These are phyloP conservation scores for Diachrysia chrysitis DNA, from an alignment of 2,888 invertebrate species.

Conservation along the genomic window DNA sequence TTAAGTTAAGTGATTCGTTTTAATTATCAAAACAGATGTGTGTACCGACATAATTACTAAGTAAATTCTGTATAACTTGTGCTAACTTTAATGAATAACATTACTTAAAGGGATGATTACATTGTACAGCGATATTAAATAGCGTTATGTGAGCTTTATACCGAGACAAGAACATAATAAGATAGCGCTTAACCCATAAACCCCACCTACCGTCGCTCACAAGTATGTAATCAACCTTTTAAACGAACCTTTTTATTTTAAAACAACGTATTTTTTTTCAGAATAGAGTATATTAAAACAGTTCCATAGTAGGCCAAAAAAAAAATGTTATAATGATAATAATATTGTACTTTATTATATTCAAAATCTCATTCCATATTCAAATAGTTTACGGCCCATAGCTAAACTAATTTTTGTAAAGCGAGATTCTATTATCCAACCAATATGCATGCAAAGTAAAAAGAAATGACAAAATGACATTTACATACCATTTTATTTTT, in stretches of 20 bases:
- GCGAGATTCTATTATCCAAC: slow-evolving; percentile 49
- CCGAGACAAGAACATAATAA: not conserved
- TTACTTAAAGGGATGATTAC: too few species aligned
- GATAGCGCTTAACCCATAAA: not conserved
- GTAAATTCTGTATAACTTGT: too few species aligned
- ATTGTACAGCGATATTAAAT: not conserved
- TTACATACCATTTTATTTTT: slow-evolving; percentile 68
- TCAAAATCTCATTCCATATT: slow-evolving; percentile 37
- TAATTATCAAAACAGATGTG: too few species aligned
- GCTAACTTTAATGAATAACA: too few species aligned
- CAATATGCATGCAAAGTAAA: slow-evolving; percentile 68
- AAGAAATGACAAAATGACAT: slow-evolving; percentile 62
- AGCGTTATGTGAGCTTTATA: slow-evolving; percentile 1
- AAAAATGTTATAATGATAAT: not conserved
- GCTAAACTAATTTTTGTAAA: slow-evolving; percentile 42
- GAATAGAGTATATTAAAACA: too few species aligned
- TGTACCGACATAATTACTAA: too few species aligned
- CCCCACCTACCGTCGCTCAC: not conserved
- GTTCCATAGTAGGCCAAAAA: too few species aligned
- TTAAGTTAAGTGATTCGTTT: too few species aligned
- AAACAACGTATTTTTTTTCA: too few species aligned
- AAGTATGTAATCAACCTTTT: too few species aligned
- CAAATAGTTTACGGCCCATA: slow-evolving; percentile 41
- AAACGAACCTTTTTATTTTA: too few species aligned
- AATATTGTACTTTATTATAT: slow-evolving; percentile 13